Evolutionary conservation across 2,797 vertebrate species (phyloP).

Genomic region (Acanthurus tractus): DNA sequence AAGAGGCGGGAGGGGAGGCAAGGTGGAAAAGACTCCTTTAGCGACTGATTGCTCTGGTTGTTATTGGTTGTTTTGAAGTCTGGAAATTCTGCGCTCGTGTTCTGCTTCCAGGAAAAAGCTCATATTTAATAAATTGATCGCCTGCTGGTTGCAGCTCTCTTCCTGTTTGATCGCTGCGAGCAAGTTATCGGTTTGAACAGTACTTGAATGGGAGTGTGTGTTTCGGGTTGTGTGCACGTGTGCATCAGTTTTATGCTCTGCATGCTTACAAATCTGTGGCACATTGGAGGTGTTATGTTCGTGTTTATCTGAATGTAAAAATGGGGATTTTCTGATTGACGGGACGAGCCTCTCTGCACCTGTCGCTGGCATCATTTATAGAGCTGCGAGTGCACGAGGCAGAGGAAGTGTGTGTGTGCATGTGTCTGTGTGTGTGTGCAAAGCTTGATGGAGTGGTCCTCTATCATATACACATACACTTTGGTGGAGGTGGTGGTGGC

Average conservation of each 20-base stretch:
- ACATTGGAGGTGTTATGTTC: not conserved
- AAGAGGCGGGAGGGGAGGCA: slow-evolving; percentile 17
- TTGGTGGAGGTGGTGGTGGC: slow-evolving; percentile 23
- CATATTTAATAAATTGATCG: slow-evolving; percentile 12
- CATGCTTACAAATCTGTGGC: not conserved
- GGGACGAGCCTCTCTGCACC: slow-evolving; percentile 63
- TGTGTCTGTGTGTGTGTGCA: slow-evolving; percentile 13
- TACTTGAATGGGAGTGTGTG: not conserved
- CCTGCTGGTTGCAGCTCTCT: slow-evolving; percentile 2
- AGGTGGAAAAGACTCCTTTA: slow-evolving; percentile 40
- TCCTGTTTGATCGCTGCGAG: slow-evolving; percentile 1
- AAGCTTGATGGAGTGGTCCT: slow-evolving; percentile 73
- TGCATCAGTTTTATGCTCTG: not conserved
- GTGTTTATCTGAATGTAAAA: slow-evolving; percentile 12
- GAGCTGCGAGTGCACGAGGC: slow-evolving; percentile 53
- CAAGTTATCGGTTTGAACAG: not conserved
- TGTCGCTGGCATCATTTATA: slow-evolving; percentile 72
- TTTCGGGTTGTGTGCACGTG: not conserved
- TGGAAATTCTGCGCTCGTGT: slow-evolving; percentile 18
- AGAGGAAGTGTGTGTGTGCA: slow-evolving; percentile 29
- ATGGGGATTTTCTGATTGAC: slow-evolving; percentile 61
- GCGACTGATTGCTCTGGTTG: slow-evolving; percentile 42
- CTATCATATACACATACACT: slow-evolving; percentile 49
- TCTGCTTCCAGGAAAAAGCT: slow-evolving; percentile 39
- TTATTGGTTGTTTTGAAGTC: slow-evolving; percentile 32